phyloP scores from a whole-genome alignment of 2,113 vertebrate genomes.

The Eubucco bourcierii region DNA sequence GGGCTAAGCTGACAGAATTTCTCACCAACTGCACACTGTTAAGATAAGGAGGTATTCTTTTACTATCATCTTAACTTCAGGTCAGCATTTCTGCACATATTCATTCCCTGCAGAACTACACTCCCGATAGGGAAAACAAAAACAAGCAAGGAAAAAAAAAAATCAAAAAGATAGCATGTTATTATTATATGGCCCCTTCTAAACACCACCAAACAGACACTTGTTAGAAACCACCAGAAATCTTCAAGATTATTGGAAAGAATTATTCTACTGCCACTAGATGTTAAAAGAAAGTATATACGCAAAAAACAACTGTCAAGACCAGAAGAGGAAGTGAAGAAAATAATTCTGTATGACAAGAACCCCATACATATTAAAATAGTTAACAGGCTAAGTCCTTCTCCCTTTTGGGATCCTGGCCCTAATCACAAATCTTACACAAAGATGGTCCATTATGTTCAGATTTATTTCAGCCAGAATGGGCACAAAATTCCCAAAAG shows the following conservation, averaged over 20 bases:
- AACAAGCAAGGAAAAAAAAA: background rate
- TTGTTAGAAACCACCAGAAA: background rate
- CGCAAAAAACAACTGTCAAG: background rate
- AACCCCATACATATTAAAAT: background rate
- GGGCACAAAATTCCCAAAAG: background rate
- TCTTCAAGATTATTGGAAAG: background rate
- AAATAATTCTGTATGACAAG: background rate
- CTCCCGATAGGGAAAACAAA: background rate
- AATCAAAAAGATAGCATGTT: background rate
- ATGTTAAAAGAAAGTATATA: background rate
- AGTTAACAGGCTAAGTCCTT: background rate
- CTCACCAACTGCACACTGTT: background rate
- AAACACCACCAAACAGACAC: background rate
- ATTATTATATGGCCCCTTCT: background rate
- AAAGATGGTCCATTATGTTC: background rate
- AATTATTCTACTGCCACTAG: background rate
- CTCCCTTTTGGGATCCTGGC: background rate
- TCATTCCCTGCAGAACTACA: background rate
- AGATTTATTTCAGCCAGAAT: background rate
- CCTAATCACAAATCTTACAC: background rate
- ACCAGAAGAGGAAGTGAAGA: background rate
- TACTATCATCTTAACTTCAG: background rate
- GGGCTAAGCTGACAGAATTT: background rate
- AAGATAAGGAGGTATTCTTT: background rate
- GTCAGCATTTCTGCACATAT: background rate